These are phyloP conservation scores for Calliphora vomitoria DNA, from an alignment of 2,888 invertebrate genomes.

Conservation along the genomic window DNA sequence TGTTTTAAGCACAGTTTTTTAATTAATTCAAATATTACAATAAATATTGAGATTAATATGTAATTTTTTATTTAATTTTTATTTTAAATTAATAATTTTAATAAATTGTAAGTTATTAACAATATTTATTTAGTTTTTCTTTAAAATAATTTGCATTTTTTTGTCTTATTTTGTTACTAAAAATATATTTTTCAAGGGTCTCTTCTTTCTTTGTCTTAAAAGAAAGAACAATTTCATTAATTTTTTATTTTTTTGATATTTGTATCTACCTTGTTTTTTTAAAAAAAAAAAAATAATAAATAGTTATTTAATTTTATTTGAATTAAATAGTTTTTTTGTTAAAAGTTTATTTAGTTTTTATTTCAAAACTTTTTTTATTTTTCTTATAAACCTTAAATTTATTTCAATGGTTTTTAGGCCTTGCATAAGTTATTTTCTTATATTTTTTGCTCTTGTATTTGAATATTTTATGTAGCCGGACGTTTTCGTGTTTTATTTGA, in stretches of 20 bases:
- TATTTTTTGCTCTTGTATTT: constrained; percentile 57
- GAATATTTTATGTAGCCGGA: constrained; percentile 61
- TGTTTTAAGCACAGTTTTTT: constrained; percentile 52
- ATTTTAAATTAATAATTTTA: constrained; percentile 15
- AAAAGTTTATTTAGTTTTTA: constrained; percentile 1
- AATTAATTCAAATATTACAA: constrained; percentile 18
- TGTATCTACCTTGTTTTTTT: constrained; percentile 48
- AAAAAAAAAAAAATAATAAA: not conserved
- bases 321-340: constrained; percentile 3
- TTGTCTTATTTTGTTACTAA: constrained; percentile 62
- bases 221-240: constrained; percentile 21
- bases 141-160: constrained; percentile 8
- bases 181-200: constrained; percentile 71
- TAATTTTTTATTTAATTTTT: constrained; percentile 14
- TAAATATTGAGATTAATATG: constrained; percentile 34
- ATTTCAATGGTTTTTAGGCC: constrained; percentile 47
- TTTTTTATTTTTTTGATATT: not conserved
- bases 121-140: constrained; percentile 13
- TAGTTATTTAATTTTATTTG: not conserved
- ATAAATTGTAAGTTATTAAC: not conserved
- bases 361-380: constrained; percentile 2
- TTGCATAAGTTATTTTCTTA: constrained; percentile 65
- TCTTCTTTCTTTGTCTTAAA: constrained; percentile 24
- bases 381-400: constrained; percentile 12
- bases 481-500: constrained; percentile 40